Percentiles rank a stretch among this genome's conserved stretches.
Conservation (phyloP, 2,113 vertebrate species). For the Pseudorasbora parva region DNA sequence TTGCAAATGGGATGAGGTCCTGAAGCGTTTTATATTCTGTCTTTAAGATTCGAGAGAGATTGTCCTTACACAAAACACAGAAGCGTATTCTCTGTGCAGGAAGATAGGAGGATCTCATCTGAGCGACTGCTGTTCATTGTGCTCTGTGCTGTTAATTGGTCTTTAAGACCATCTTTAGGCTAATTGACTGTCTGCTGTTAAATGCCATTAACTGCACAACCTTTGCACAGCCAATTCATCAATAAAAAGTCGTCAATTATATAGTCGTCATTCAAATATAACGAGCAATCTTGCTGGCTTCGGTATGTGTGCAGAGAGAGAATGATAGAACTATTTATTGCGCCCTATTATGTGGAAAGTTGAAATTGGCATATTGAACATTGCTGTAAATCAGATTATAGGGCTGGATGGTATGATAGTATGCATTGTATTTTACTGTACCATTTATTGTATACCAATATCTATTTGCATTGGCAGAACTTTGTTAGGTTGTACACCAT, state of each 20-base stretch:
- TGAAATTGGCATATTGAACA: neutral
- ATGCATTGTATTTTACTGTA: neutral
- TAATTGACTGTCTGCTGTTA: constrained; percentile 72
- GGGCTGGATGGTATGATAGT: neutral
- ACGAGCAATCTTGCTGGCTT: constrained; percentile 30
- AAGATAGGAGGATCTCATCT: constrained; percentile 9
- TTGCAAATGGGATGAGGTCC: neutral
- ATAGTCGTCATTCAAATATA: constrained; percentile 42
- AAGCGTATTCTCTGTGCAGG: neutral
- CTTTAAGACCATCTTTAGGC: constrained; percentile 57
- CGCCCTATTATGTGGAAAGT: neutral
- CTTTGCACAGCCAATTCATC: constrained; percentile 42
- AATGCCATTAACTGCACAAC: constrained; percentile 67
- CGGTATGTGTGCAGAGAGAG: neutral
- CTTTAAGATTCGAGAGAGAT: neutral
- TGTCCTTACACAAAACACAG: neutral
- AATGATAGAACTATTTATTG: neutral
- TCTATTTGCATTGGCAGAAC: neutral
- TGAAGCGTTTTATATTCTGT: neutral
- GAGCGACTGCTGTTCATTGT: constrained; percentile 19
- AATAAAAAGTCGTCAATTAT: constrained; percentile 53
- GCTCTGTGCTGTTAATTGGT: constrained; percentile 44
- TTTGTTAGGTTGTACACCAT: neutral
- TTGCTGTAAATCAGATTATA: neutral
- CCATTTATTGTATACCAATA: neutral